A percentile compares a stretch with the other conserved stretches of the same genome.
These are phyloP conservation scores for Chrysochloris asiatica DNA, from an alignment of 2,113 vertebrate species.

Conservation along the genomic window DNA sequence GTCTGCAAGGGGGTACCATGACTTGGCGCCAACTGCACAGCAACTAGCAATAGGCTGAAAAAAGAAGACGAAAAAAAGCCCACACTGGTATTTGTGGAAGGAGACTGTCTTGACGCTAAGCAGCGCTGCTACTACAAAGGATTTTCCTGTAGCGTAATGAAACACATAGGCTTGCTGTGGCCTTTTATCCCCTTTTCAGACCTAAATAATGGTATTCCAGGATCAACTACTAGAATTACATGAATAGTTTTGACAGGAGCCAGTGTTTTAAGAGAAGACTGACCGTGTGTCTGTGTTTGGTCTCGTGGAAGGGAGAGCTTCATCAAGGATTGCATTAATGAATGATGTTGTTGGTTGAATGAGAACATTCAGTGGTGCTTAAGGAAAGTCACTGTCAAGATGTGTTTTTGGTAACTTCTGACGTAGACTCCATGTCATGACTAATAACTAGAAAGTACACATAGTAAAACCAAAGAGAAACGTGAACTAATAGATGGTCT, in stretches of 20 bases:
- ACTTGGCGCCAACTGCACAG: too few relatives aligned
- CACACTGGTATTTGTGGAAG: accelerated
- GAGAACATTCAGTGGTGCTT: slow-evolving; percentile 9
- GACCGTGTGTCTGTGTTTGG: neutral
- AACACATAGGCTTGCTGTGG: neutral
- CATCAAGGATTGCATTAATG: neutral
- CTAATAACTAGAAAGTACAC: too few relatives aligned
- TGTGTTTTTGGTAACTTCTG: neutral
- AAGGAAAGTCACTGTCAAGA: neutral
- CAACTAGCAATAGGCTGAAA: too few relatives aligned
- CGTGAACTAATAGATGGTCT: neutral
- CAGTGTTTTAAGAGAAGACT: neutral
- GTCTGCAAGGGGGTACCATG: too few relatives aligned
- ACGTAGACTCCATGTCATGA: too few relatives aligned
- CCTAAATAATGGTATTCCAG: neutral
- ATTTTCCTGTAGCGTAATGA: accelerated
- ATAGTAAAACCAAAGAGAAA: neutral
- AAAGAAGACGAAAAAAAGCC: neutral
- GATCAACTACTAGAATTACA: neutral
- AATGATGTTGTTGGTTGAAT: slow-evolving; percentile 6
- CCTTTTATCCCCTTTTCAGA: neutral
- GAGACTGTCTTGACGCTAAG: neutral
- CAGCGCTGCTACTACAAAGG: accelerated
- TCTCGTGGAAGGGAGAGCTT: neutral
- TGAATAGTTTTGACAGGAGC: neutral